Conservation (phyloP, 2,113 vertebrate species). For the Tapirus terrestris region DNA sequence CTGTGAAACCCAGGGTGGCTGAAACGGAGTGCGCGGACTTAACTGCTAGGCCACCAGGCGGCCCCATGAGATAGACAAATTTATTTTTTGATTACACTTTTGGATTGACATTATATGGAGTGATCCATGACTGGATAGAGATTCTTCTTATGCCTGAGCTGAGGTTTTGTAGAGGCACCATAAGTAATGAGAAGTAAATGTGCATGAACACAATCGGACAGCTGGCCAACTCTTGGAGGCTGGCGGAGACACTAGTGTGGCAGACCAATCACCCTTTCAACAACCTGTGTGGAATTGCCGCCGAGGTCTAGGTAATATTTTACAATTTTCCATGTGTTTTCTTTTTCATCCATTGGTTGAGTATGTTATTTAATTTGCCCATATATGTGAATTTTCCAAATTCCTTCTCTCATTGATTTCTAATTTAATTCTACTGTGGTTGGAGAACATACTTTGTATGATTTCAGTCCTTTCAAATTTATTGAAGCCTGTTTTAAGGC, state of each 20-base stretch:
- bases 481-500: not conserved
- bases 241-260: not conserved
- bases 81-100: not conserved
- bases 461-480: not conserved
- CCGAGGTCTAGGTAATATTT: not conserved
- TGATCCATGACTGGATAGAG: not conserved
- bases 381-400: not conserved
- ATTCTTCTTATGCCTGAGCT: not conserved
- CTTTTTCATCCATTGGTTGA: not conserved
- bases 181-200: not conserved
- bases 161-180: not conserved
- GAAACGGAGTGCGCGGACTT: too few species aligned
- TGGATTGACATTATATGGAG: not conserved
- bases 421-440: not conserved
- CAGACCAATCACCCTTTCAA: not conserved
- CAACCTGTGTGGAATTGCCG: not conserved
- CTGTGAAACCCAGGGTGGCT: too few species aligned
- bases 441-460: not conserved
- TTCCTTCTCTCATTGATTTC: not conserved
- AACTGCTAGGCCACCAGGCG: too few species aligned
- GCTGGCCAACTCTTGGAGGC: too few species aligned
- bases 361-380: not conserved
- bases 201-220: accelerated
- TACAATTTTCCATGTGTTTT: not conserved
- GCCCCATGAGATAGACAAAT: not conserved